Evolutionary conservation across 2,113 vertebrate genomes (phyloP).

Genomic region (Gasterosteus aculeatus): DNA sequence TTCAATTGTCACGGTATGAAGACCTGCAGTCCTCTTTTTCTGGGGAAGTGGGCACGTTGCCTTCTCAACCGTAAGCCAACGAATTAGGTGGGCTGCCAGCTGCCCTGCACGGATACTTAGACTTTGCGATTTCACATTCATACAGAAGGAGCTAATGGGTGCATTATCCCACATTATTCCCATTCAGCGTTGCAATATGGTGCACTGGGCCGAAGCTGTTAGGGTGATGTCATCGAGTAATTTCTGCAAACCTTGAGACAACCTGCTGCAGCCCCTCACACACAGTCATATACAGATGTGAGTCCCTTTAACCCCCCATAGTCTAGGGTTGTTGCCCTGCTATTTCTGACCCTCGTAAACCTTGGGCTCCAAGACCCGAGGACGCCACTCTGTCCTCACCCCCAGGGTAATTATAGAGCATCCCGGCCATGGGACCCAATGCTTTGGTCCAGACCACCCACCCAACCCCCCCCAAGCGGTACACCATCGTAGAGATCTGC

Average conservation of each 20-base stretch:
- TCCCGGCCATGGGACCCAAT: constrained; percentile 48
- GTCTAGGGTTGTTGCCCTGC: constrained; percentile 56
- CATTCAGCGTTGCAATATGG: background rate
- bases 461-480: constrained; percentile 39
- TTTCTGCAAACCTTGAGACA: background rate
- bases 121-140: constrained; percentile 15
- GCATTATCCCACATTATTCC: constrained; percentile 16
- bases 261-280: background rate
- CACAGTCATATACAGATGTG: constrained; percentile 41
- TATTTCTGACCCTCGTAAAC: constrained; percentile 82
- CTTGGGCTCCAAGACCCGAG: constrained; percentile 75
- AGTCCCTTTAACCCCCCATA: constrained; percentile 45
- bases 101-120: constrained; percentile 47
- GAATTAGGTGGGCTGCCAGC: constrained; percentile 61
- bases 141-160: constrained; percentile 34
- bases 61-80: constrained; percentile 56
- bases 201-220: background rate
- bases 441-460: constrained; percentile 59
- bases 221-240: background rate
- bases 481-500: constrained; percentile 35
- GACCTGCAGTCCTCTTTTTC: constrained; percentile 48
- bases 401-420: constrained; percentile 80
- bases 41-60: constrained; percentile 40
- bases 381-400: constrained; percentile 82
- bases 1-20: constrained; percentile 41